A percentile compares a stretch with the other conserved stretches of the same genome.
Conservation (phyloP, 2,797 vertebrate genomes). For the Dipus sagitta region DNA sequence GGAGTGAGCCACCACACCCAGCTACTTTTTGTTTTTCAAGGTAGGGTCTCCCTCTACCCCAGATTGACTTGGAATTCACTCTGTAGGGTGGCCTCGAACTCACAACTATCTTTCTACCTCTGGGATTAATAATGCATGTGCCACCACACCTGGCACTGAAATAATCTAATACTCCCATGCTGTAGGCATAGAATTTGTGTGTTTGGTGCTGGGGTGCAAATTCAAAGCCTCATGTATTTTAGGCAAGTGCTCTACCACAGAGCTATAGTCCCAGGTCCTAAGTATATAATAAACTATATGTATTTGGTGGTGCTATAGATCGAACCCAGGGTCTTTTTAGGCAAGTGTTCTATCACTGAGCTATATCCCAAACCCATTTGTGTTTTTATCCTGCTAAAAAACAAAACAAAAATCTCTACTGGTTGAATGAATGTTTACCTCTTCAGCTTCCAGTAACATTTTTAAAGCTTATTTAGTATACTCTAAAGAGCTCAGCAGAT, state of each 20-base stretch:
- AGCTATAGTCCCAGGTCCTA: not conserved
- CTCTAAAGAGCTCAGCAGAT: not conserved
- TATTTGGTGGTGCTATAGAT: not conserved
- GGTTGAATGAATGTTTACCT: slow-evolving; percentile 30
- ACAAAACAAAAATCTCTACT: not conserved
- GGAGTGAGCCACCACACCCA: too few species aligned
- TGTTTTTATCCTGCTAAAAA: not conserved
- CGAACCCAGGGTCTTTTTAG: not conserved
- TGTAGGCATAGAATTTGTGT: not conserved
- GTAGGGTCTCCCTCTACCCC: too few species aligned
- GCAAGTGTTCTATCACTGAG: not conserved
- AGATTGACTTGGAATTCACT: too few species aligned
- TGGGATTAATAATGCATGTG: not conserved
- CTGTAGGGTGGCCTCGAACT: too few species aligned
- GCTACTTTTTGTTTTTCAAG: too few species aligned
- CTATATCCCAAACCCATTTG: not conserved
- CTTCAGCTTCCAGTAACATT: not conserved
- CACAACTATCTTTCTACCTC: not conserved
- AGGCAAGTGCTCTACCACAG: too few species aligned
- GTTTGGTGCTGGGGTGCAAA: not conserved
- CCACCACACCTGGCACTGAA: not conserved
- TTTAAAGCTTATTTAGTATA: too few species aligned
- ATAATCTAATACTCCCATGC: not conserved
- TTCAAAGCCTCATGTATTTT: too few species aligned
- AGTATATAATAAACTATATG: not conserved